Evolutionary conservation across 2,888 invertebrate genomes (phyloP).

Genomic region (Unio delphinus): DNA sequence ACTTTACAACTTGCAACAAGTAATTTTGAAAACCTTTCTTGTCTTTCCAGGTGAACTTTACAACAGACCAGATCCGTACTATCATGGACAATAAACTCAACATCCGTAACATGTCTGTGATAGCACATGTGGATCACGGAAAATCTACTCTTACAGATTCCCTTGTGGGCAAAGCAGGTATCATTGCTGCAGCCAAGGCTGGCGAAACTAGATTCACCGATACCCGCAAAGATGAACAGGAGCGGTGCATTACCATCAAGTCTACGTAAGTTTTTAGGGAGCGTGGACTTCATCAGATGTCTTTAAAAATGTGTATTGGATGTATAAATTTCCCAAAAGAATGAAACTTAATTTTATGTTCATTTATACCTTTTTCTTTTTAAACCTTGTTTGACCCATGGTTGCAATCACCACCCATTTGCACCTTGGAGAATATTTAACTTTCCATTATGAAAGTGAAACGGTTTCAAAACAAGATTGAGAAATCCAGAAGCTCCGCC

Average conservation of each 20-base stretch:
- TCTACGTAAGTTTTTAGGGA: slow-evolving; percentile 87
- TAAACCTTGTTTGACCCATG: too few species aligned
- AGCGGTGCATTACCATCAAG: slow-evolving; percentile 99
- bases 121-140: slow-evolving; percentile 99
- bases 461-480: too few species aligned
- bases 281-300: neutral
- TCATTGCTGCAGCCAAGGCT: slow-evolving; percentile 98
- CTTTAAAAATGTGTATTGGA: too few species aligned
- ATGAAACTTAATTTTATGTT: too few species aligned
- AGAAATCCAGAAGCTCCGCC: too few species aligned
- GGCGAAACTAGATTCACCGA: slow-evolving; percentile 99
- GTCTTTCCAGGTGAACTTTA: slow-evolving; percentile 95
- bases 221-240: slow-evolving; percentile 99
- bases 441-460: too few species aligned
- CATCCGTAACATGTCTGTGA: slow-evolving; percentile 99
- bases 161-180: slow-evolving; percentile 99
- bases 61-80: slow-evolving; percentile 98
- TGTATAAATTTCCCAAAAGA: too few species aligned
- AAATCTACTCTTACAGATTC: slow-evolving; percentile 99
- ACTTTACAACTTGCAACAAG: neutral
- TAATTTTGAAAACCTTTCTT: slow-evolving; percentile 4
- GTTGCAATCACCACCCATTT: too few species aligned
- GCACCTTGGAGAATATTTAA: too few species aligned
- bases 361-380: too few species aligned
- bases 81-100: slow-evolving; percentile 99